Conservation (phyloP, 2,797 vertebrate species). For the Melanotaenia pygmaea region DNA sequence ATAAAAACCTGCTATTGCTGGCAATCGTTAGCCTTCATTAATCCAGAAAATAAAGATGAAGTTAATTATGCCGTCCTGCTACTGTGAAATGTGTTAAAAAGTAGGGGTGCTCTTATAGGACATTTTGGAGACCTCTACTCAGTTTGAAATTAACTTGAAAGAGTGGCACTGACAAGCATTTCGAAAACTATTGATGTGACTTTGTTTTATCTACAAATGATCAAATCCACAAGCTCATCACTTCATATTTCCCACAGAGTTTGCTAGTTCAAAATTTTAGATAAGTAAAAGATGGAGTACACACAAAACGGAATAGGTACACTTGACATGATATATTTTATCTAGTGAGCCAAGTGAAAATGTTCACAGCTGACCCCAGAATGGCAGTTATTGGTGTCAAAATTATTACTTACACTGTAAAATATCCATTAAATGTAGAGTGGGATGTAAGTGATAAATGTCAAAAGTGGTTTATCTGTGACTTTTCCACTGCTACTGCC, state of each 20-base stretch:
- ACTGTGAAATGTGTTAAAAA: constrained; percentile 54
- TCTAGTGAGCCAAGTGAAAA: neutral
- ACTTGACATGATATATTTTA: neutral
- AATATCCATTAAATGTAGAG: neutral
- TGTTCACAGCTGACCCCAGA: neutral
- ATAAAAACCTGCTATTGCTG: constrained; percentile 61
- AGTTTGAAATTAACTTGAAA: constrained; percentile 53
- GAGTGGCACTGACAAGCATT: constrained; percentile 52
- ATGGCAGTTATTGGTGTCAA: neutral
- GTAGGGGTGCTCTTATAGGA: constrained; percentile 40
- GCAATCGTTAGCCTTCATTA: constrained; percentile 65
- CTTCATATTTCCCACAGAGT: neutral
- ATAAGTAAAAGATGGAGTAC: no score
- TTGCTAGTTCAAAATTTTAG: neutral
- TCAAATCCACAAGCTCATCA: neutral
- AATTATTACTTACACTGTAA: neutral
- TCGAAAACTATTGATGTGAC: neutral
- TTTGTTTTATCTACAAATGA: neutral
- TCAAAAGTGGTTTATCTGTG: neutral
- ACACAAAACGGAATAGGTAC: neutral
- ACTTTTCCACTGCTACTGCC: neutral
- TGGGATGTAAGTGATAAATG: neutral
- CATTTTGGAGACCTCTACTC: constrained; percentile 45
- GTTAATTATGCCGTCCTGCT: constrained; percentile 61
- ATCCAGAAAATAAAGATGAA: constrained; percentile 43